A percentile compares a stretch with the other conserved stretches of the same genome.
Evolutionary conservation across 2,113 vertebrate species (phyloP).

Genomic region (Naja naja): DNA sequence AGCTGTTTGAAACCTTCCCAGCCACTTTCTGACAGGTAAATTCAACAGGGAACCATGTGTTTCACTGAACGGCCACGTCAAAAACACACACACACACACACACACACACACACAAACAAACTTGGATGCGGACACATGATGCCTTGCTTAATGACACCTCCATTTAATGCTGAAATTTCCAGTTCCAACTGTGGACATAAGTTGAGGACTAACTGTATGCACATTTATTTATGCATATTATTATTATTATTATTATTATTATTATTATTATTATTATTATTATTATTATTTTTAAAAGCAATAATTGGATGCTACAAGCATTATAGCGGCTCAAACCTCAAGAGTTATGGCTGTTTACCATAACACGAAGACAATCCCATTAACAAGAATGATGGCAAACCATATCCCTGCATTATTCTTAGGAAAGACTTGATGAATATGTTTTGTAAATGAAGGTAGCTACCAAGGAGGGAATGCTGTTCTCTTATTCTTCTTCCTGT

Average conservation of each 20-base stretch:
- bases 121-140: no score
- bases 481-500: constrained; percentile 35
- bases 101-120: no score
- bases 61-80: no score
- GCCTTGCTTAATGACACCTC: no score
- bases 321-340: constrained; percentile 69
- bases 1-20: no score
- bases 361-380: constrained; percentile 82
- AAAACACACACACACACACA: no score
- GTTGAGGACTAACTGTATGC: constrained; percentile 23
- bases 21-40: no score
- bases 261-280: no score
- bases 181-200: neutral
- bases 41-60: no score
- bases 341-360: constrained; percentile 83
- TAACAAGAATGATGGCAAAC: constrained; percentile 82
- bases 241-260: neutral
- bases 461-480: constrained; percentile 72
- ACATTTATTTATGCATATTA: neutral
- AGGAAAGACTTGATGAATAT: constrained; percentile 82
- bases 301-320: constrained; percentile 76
- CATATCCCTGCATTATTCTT: constrained; percentile 78
- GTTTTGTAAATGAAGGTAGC: constrained; percentile 81
- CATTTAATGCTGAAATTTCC: neutral
- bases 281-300: neutral